A percentile compares a stretch with the other conserved stretches of the same genome.
Evolutionary conservation across 2,888 invertebrate genomes (phyloP).

Genomic region (Vannuccia rotundouncinata): DNA sequence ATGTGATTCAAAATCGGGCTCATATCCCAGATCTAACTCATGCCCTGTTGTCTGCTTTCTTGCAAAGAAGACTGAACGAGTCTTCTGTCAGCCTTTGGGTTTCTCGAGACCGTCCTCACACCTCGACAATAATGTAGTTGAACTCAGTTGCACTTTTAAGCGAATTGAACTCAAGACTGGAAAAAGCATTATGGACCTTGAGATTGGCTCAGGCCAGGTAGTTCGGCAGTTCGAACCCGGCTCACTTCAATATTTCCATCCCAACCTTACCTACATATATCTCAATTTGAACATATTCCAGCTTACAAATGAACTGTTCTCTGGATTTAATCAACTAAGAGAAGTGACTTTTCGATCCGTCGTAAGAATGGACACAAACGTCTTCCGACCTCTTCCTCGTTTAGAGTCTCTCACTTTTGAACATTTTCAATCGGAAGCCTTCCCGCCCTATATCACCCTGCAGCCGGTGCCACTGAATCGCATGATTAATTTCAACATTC

Average conservation of each 20-base stretch:
- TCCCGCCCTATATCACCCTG: background rate
- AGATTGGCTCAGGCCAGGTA: background rate
- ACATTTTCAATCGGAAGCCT: background rate
- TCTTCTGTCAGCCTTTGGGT: background rate
- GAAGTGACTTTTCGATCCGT: background rate
- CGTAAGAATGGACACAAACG: background rate
- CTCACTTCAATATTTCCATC: background rate
- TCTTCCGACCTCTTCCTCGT: background rate
- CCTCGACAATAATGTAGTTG: background rate
- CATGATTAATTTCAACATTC: slow-evolving; percentile 4
- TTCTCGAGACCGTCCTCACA: background rate
- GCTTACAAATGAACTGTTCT: background rate
- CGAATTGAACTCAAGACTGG: background rate
- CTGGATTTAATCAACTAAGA: background rate
- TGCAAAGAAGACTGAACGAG: background rate
- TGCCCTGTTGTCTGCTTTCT: background rate
- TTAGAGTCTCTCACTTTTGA: background rate
- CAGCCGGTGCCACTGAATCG: background rate
- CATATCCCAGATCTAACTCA: background rate
- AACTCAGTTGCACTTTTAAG: background rate
- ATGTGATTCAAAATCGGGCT: background rate
- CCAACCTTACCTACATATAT: background rate
- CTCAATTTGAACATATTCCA: background rate
- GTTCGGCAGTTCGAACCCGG: background rate
- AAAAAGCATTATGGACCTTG: background rate